phyloP scores from a whole-genome alignment of 2,888 invertebrate genomes.

The Phortica okadai region DNA sequence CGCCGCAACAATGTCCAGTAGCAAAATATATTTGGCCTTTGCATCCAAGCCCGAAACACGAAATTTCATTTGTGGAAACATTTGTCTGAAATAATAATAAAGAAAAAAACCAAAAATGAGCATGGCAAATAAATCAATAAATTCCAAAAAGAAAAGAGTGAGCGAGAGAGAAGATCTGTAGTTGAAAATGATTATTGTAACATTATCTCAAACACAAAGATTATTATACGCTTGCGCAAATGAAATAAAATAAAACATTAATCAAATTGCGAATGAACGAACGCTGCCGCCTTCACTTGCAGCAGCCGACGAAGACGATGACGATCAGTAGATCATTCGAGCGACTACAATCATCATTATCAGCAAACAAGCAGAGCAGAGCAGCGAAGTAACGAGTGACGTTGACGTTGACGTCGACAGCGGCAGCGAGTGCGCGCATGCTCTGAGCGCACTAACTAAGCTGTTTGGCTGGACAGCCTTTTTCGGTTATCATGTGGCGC shows the following conservation, averaged over 20 bases:
- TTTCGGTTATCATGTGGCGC: conserved; percentile 71
- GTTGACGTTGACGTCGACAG: conserved; percentile 4
- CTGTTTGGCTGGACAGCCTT: conserved; percentile 1
- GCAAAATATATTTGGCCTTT: conserved; percentile 98
- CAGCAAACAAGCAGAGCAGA: neutral
- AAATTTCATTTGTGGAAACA: conserved; percentile 99
- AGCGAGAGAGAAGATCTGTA: neutral
- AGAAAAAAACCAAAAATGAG: conserved; percentile 21
- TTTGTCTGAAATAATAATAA: conserved; percentile 87
- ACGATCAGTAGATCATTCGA: conserved; percentile 19
- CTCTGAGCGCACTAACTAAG: conserved; percentile 29
- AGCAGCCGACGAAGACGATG: conserved; percentile 32
- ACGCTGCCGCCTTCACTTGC: neutral
- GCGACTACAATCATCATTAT: conserved; percentile 38
- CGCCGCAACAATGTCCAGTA: conserved; percentile 99
- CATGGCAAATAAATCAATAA: neutral
- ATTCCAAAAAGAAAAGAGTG: conserved; percentile 19
- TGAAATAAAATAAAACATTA: conserved; percentile 62
- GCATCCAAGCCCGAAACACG: conserved; percentile 98
- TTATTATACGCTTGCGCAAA: conserved; percentile 13
- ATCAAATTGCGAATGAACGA: conserved; percentile 60
- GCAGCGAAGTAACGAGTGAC: neutral
- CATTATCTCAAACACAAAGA: neutral
- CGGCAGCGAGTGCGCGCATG: conserved; percentile 34
- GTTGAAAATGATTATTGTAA: neutral